Percentiles rank a stretch among this genome's conserved stretches.
Conservation (phyloP, 2,888 invertebrate genomes). For the Onthophagus sagittarius region DNA sequence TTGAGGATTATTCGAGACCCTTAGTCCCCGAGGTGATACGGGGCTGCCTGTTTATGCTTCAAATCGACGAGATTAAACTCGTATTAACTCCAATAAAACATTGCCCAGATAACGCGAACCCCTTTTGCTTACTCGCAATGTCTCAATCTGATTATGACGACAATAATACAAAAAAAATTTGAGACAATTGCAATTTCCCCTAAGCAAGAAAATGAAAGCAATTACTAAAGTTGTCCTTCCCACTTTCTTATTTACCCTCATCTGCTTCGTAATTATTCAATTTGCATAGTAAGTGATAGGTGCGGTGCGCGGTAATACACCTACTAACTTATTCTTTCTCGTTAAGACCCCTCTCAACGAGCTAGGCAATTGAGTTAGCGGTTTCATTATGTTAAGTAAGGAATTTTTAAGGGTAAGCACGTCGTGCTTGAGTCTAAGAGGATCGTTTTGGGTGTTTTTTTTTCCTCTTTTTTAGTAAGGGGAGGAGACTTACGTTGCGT, state of each 20-base stretch:
- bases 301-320: conserved; percentile 24
- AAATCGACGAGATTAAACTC: conserved; percentile 12
- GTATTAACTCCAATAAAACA: conserved; percentile 13
- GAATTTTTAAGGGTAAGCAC: conserved; percentile 20
- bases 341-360: conserved; percentile 30
- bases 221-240: background rate
- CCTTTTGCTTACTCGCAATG: background rate
- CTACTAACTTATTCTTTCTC: conserved; percentile 45
- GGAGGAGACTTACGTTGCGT: background rate
- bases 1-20: conserved; percentile 5
- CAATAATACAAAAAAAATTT: background rate
- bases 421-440: background rate
- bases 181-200: background rate
- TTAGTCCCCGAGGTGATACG: conserved; percentile 5
- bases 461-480: background rate
- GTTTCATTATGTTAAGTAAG: conserved; percentile 43
- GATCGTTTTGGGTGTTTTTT: background rate
- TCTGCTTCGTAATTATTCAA: conserved; percentile 38
- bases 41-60: background rate
- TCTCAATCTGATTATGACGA: too few species aligned
- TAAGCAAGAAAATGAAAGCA: background rate
- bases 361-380: conserved; percentile 43
- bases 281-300: conserved; percentile 30
- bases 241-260: background rate
- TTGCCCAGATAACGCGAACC: background rate